Conservation (phyloP, 1,140 invertebrate genomes). For the Macrobrachium rosenbergii region DNA sequence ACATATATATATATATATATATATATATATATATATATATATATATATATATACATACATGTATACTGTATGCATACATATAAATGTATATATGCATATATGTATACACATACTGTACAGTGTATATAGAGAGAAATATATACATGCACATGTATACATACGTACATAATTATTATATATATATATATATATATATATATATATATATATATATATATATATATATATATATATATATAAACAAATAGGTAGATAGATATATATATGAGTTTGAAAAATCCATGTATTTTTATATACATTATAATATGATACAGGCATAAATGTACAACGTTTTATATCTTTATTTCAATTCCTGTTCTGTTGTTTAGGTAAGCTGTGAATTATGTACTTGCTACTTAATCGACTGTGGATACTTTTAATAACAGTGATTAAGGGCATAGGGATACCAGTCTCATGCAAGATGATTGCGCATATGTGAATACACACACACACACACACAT, state of each 20-base stretch:
- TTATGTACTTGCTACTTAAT: too few relatives aligned
- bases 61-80: constrained; percentile 31
- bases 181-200: constrained; percentile 28
- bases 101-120: too few relatives aligned
- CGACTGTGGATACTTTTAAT: too few relatives aligned
- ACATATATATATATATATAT: constrained; percentile 21
- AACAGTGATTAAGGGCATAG: too few relatives aligned
- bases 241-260: not conserved
- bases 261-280: not conserved
- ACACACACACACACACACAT: too few relatives aligned
- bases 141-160: constrained; percentile 31
- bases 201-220: constrained; percentile 19
- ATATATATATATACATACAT: constrained; percentile 18
- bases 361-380: too few relatives aligned
- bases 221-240: constrained; percentile 26
- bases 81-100: too few relatives aligned
- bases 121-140: too few relatives aligned
- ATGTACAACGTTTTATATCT: too few relatives aligned
- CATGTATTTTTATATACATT: not conserved
- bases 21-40: constrained; percentile 24
- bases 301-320: not conserved
- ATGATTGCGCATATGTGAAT: too few relatives aligned
- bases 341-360: too few relatives aligned
- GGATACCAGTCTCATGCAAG: too few relatives aligned
- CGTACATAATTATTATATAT: constrained; percentile 28